Evolutionary conservation across 2,113 vertebrate species (phyloP), one percentile per base, ranked within the genome.

Genomic region (Spea multiplicata): DNA sequence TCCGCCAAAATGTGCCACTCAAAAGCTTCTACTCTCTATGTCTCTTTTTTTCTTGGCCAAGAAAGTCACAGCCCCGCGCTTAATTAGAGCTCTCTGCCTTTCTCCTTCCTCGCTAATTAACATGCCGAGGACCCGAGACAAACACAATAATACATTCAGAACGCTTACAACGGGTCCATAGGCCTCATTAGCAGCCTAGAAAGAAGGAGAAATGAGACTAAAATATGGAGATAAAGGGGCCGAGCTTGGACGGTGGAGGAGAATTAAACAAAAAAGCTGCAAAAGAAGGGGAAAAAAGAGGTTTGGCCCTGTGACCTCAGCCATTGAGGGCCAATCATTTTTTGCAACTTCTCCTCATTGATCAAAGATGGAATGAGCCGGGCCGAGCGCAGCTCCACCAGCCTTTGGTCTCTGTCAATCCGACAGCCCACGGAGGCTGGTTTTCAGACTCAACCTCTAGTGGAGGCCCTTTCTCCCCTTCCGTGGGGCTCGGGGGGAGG

Each of bases 51-150:
- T 89, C 91, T 90, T 91, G 93, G 88, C 81, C 88, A 88, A 87
- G 83, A 95, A 95, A 95, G 91, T 92, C 93, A 93, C 88, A 89
- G 86, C 91, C 87, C 66, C 85, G 65, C 3, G 85, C 92, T 91
- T 95, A 95, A 96, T 96, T 95, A 95, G 88, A 92, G 87, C 87
- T 86, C 87, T 84, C 90, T 92, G 88, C 88, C 87, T 91, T 89
- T 91, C 90, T 88, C 88, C 86, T 86, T 88, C 89, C 91, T 89
- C 86, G 89, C 90, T 89, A 91, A 92, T 95, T 96, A 95, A 92
- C 91, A 91, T 91, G 90, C 91, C 77, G 8, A 73, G 87, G 85
- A 86, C 89, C 88, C 86, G 86, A 91, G 88, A 89, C 82, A 86
- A 86, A 66, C 87, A 91, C 83, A 92, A 92, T 90, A 90, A 91